Base-by-base conservation (phyloP, 2,113 vertebrate species). In the Scopus umbretta region DNA sequence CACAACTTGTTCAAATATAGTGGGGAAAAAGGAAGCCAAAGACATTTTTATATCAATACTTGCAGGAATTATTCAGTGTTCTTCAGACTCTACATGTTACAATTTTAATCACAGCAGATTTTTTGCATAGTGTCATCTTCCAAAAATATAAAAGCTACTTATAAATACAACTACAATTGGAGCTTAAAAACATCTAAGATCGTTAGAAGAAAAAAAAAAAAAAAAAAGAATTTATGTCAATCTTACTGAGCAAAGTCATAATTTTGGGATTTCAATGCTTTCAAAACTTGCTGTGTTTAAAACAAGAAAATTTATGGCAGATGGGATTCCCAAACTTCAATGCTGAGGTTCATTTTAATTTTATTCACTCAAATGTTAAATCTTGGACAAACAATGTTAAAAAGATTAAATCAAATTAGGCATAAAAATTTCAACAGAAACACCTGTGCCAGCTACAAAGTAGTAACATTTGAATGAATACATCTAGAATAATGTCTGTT, bases 351-450 rank as follows among this genome's bases (percentile, higher is more conserved):
- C 7, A 62, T 91, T 93, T 95, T 86, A 91, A 96, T 94, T 97
- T 92, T 96, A 88, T 91, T 96, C 84, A 71, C 34, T 89, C 78
- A 83, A 90, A 95, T 63, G 71, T 61, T 95, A 92, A 80, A 86
- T 74, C 92, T 89, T 92, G 67, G 90, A 80, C 78, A 95, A 96
- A 95, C 67, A 83, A 30, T 71, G 66, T 90, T 90, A 86, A 88
- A 95, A 94, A 94, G 63, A 95, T 89, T 88, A 91, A 92, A 95
- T 90, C 86, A 94, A 95, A 80, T 92, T 84, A 94, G 59, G 85
- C 66, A 80, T 67, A 91, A 84, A 74, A 94, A 71, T 67, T 73
- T 78, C 79, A 84, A 26, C n/a, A 63, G 78, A 90, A 93, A 76
- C 90, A 97, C 94, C 91, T 95, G 89, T 91, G 82, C 43, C 89